phyloP scores from a whole-genome alignment of 2,797 vertebrate species.

The Mormyrops boulengeri region DNA sequence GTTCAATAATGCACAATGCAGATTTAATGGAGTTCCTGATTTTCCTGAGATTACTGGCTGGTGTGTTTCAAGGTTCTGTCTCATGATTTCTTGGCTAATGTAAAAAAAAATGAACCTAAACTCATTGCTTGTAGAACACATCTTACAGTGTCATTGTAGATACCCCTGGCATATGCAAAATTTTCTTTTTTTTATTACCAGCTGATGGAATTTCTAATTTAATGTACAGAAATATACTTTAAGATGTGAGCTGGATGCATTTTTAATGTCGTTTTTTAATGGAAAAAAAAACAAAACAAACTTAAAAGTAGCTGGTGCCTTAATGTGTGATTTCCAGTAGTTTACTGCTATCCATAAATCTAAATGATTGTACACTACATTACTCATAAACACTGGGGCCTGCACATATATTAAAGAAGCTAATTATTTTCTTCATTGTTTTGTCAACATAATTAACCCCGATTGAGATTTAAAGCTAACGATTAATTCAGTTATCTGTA shows the following conservation, averaged over 20 bases:
- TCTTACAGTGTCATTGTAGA: not conserved
- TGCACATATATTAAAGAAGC: not conserved
- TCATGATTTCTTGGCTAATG: not conserved
- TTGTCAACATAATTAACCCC: not conserved
- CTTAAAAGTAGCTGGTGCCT: not conserved
- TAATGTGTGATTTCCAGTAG: not conserved
- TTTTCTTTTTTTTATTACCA: not conserved
- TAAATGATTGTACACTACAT: not conserved
- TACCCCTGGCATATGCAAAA: not conserved
- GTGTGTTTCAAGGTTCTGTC: not conserved
- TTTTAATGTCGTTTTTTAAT: not conserved
- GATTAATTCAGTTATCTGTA: not conserved
- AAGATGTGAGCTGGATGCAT: not conserved
- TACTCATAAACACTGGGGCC: not conserved
- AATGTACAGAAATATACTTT: not conserved
- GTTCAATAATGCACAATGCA: not conserved
- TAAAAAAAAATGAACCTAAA: not conserved
- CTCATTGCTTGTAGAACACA: not conserved
- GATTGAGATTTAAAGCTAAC: not conserved
- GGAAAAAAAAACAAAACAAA: not conserved
- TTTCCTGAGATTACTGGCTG: not conserved
- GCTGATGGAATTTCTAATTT: slow-evolving; percentile 5
- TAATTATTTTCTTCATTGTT: not conserved
- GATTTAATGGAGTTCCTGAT: not conserved
- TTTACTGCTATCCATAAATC: not conserved